Evolutionary conservation across 2,113 vertebrate genomes (phyloP), one percentile per base, ranked within the genome.

Genomic region (Ovibos moschatus): DNA sequence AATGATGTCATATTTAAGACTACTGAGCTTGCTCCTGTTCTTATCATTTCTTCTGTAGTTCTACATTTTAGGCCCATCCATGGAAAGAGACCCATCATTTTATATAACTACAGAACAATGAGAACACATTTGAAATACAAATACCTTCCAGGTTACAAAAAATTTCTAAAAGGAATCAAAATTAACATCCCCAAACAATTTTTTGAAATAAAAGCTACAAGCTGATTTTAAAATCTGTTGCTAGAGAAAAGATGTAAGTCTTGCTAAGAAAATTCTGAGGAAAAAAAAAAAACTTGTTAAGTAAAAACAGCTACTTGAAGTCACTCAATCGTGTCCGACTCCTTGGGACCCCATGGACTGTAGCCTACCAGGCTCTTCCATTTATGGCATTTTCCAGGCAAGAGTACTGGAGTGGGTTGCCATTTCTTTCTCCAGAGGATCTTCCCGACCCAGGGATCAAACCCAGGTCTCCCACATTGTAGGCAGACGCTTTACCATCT

Each of bases 131-230:
- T 93, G 36, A 97, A 98, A 95, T 97, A 79, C 14, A 85, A 76
- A 93, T 91, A 95, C 8, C 58, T 96, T 36, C 64, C 40, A 94
- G 30, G 15, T 91, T 19, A 96, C 16, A 87, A 76, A 87, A 86
- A 97, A 86, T 82, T 92, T 89, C 33, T 95, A 51, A 81, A 11
- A 85, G 51, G 83, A 91, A 94, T 71, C 40, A 92, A 92, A 95
- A 57, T 30, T 60, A 95, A 87, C 15, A 71, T 5, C 5, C 2
- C 25, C 85, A 87, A 1, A 74, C 25, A 83, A 87, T 95, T 81
- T 62, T 78, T 55, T 30, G 78, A 94, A 92, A 96, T 96, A 88
- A 97, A 96, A 89, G 23, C 60, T 97, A 92, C 1, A 95, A 53
- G 23, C 1, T 71, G 23, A 45, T 88, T 95, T 94, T 40, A 90